Evolutionary conservation across 2,797 vertebrate genomes (phyloP), one percentile per base, ranked within the genome.

Genomic region (Cirrhinus molitorella): DNA sequence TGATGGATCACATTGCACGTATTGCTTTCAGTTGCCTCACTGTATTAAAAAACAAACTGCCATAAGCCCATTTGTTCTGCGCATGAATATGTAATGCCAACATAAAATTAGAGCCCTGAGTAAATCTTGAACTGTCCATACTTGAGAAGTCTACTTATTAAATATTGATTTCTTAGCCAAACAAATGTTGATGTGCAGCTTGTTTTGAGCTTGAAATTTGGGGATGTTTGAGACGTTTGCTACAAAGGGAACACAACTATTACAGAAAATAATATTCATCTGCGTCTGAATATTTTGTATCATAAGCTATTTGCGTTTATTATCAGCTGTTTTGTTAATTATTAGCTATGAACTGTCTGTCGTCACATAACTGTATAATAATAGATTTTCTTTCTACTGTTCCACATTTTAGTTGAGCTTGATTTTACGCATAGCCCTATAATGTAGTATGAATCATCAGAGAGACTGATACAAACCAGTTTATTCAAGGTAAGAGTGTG

Each of bases 111-210:
- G 6, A 82, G 59, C 83, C 84, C 12, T 34, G 31, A 83, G 76
- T 83, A 86, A 81, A 90, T 79, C 68, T 55, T 47, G 40, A 45
- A 45, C 49, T 76, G 76, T 88, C 79, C 84, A 57, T 55, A 55
- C 40, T 72, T 19, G 47, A 80, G 79, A 84, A 73, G 73, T 55
- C 19, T 87, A 85, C 84, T 86, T 86, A 89, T 91, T 87, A 77
- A 19, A 80, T 45, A 77, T 89, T 75, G 79, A 81, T 87, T 89
- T 88, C 49, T 45, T 53, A 43, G 23, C 63, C 43, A 78, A 76
- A 83, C 21, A 83, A 75, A 67, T 83, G 76, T 80, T 76, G n/a
- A 40, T 67, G 65, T 21, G 80, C 63, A 49, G 65, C 74, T 59
- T 74, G 73, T 72, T n/a, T 77, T 80, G 53, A 70, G 75, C 66